Conservation (phyloP, 2,797 vertebrate species). For the Tragopan temminckii region DNA sequence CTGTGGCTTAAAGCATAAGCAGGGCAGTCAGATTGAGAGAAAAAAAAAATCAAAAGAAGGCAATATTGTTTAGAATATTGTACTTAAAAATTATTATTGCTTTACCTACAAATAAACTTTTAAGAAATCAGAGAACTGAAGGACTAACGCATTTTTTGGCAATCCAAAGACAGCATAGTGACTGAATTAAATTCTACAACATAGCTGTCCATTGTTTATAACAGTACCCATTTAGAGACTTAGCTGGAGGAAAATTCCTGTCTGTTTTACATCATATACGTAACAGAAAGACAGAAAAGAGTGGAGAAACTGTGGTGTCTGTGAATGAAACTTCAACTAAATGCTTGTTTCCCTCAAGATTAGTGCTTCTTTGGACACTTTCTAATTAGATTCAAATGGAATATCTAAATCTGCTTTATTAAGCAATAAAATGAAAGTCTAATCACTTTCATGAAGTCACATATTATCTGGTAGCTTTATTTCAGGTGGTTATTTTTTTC, state of each 20-base stretch:
- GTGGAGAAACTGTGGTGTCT: background rate
- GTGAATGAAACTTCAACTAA: background rate
- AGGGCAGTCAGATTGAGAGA: background rate
- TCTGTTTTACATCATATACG: background rate
- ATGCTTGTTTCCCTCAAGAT: background rate
- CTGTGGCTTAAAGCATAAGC: background rate
- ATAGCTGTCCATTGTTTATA: background rate
- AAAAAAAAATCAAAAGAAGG: background rate
- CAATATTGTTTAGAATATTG: background rate
- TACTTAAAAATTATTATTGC: background rate
- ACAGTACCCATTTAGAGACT: background rate
- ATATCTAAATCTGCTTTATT: slow-evolving; percentile 13
- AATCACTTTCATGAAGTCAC: slow-evolving; percentile 20
- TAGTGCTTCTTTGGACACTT: background rate
- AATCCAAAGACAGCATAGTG: background rate
- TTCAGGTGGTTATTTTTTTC: slow-evolving; percentile 23
- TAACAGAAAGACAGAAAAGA: background rate
- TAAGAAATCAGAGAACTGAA: background rate
- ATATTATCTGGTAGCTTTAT: background rate
- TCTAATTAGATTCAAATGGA: background rate
- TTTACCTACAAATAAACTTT: background rate
- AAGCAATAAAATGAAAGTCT: background rate
- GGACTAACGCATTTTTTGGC: background rate
- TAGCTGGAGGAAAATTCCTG: background rate
- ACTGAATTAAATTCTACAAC: background rate